Evolutionary conservation across 23 tunicate species (phyloP), one percentile per base, ranked within the genome.

Genomic region (Ascidia mentula): DNA sequence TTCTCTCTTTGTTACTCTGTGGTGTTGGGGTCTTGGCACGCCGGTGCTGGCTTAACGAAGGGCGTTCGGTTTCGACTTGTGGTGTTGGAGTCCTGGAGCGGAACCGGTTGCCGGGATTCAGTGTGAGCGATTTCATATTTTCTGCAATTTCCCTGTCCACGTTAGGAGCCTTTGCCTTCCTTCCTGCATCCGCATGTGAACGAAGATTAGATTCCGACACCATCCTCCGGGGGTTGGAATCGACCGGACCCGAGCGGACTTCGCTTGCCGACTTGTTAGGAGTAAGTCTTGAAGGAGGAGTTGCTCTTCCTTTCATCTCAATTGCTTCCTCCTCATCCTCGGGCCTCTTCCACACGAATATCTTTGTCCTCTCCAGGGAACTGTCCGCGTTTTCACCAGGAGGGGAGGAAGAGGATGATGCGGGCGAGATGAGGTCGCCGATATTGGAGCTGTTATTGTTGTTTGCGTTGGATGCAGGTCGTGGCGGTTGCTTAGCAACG

Each of bases 21-120:
- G 86, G 86, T 39, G 85, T 81, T 1, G 85, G 85, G 31, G 86
- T 82, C 34, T 82, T 82, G 33, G 86, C 45, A 15, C 86, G 32
- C 15, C 84, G 37, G 32, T 71, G 84, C 39, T 81, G 84, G 22
- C 42, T 36, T 45, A 37, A 15, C 3, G 81, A 26, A 5, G 13
- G 4, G 8, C 31, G 18, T 17, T 77, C 42, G 32, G 1, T 45
- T 1, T 36, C 33, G 1, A 3, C 39, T 46, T 77, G 81, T 33
- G 70, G 69, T 0, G 69, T 46, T 18, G 86, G 86, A 35, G 86
- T 82, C 61, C 46, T 37, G 2, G 86, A 82, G 33, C 86, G 86
- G 37, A 34, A 73, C 33, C 46, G 42, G 6, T 32, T 34, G 0
- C 72, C 9, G 2, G 85, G 65, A 36, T 72, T 74, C 35, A 65